A percentile compares a stretch with the other conserved stretches of the same genome.
phyloP scores from a whole-genome alignment of 2,888 invertebrate genomes.

The Galerucella pusilla region DNA sequence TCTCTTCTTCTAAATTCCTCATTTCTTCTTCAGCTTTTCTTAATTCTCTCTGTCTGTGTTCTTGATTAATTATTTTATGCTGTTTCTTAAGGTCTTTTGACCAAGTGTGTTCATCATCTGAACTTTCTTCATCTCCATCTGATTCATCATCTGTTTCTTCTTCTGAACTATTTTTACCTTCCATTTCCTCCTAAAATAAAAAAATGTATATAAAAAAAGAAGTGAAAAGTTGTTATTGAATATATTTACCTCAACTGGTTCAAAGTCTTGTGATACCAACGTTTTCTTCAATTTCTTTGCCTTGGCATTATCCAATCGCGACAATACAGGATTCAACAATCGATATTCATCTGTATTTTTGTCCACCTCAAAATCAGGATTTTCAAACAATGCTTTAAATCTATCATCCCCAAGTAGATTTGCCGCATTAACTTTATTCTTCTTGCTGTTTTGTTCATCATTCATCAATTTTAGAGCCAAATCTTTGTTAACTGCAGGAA shows the following conservation, averaged over 20 bases:
- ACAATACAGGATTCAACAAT: slow-evolving; percentile 88
- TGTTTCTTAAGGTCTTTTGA: slow-evolving; percentile 83
- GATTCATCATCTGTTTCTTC: slow-evolving; percentile 58
- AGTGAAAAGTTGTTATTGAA: neutral
- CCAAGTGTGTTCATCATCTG: slow-evolving; percentile 86
- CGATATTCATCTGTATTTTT: slow-evolving; percentile 87
- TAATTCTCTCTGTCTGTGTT: slow-evolving; percentile 64
- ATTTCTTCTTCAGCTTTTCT: slow-evolving; percentile 59
- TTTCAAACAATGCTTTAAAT: slow-evolving; percentile 90
- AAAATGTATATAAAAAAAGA: no score
- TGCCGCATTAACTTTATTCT: slow-evolving; percentile 69
- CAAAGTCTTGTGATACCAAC: slow-evolving; percentile 67
- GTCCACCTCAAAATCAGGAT: slow-evolving; percentile 93
- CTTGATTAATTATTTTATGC: slow-evolving; percentile 73
- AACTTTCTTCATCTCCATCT: slow-evolving; percentile 65
- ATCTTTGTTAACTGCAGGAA: slow-evolving; percentile 91
- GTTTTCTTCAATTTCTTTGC: slow-evolving; percentile 72
- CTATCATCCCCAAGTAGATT: slow-evolving; percentile 86
- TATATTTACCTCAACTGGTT: slow-evolving; percentile 54
- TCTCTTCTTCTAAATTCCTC: slow-evolving; percentile 54
- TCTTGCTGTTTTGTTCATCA: slow-evolving; percentile 68
- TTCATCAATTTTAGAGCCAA: slow-evolving; percentile 87
- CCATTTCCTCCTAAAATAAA: slow-evolving; percentile 60
- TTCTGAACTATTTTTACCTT: slow-evolving; percentile 65
- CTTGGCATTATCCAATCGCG: slow-evolving; percentile 80